These are phyloP conservation scores for Tanypteryx hageni DNA, from an alignment of 2,888 invertebrate species.

Conservation along the genomic window DNA sequence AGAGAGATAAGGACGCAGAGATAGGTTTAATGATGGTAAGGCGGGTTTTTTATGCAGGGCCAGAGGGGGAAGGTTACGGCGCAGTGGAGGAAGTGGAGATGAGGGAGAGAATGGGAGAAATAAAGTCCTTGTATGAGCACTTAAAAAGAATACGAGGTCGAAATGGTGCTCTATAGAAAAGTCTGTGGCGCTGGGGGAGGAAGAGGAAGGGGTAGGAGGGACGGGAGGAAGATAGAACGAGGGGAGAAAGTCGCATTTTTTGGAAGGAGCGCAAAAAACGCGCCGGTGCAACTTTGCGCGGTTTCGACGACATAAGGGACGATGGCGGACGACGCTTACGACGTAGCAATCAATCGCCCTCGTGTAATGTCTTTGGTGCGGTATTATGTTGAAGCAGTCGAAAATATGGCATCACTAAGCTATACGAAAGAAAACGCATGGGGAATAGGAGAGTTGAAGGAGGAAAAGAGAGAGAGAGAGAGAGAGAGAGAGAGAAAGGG, in stretches of 20 bases:
- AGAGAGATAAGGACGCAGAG: conserved; percentile 4
- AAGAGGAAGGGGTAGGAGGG: background rate
- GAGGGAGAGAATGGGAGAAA: conserved; percentile 34
- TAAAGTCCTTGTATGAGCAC: conserved; percentile 51
- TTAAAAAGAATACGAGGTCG: conserved; percentile 41
- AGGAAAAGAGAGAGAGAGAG: background rate
- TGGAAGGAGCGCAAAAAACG: no score
- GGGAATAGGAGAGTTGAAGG: no score
- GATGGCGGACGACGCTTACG: no score
- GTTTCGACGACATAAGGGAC: no score
- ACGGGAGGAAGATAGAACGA: background rate
- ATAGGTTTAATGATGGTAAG: conserved; percentile 52
- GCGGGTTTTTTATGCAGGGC: conserved; percentile 32
- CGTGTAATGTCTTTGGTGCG: no score
- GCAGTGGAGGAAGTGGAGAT: background rate
- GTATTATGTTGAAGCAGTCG: no score
- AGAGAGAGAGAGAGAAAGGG: background rate
- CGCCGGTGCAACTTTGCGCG: no score
- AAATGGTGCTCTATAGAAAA: conserved; percentile 2
- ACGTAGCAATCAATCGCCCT: no score
- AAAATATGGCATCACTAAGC: no score
- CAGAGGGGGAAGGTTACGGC: conserved; percentile 30
- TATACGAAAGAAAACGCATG: background rate
- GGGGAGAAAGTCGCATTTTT: background rate
- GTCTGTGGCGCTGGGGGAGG: background rate